A percentile compares a stretch with the other conserved stretches of the same genome.
These are phyloP conservation scores for Bryconaethiops microstoma DNA, from an alignment of 2,797 vertebrate genomes.

Conservation along the genomic window DNA sequence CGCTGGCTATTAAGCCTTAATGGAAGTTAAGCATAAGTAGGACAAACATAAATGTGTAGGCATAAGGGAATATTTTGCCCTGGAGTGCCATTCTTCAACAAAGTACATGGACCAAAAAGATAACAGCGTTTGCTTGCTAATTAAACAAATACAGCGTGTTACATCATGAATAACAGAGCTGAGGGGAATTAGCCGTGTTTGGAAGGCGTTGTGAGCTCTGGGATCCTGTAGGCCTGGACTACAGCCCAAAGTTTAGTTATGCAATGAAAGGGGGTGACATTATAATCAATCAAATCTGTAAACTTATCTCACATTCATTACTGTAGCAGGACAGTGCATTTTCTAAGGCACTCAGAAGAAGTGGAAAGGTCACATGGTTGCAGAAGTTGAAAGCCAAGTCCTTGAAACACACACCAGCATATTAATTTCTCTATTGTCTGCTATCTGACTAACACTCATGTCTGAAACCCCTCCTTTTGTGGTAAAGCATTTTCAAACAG, in stretches of 20 bases:
- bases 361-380: background rate
- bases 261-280: slow-evolving; percentile 8
- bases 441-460: slow-evolving; percentile 17
- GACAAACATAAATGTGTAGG: slow-evolving; percentile 45
- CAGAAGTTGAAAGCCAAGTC: background rate
- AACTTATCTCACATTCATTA: background rate
- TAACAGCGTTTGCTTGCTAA: slow-evolving; percentile 40
- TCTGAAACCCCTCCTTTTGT: background rate
- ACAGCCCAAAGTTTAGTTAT: background rate
- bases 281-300: slow-evolving; percentile 26
- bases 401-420: background rate
- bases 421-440: slow-evolving; percentile 14
- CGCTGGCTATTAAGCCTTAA: slow-evolving; percentile 43
- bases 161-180: slow-evolving; percentile 15
- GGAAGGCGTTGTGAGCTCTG: background rate
- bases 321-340: background rate
- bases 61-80: slow-evolving; percentile 45
- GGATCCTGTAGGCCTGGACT: background rate
- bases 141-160: slow-evolving; percentile 43
- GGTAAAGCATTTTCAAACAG: slow-evolving; percentile 16
- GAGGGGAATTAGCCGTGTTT: background rate
- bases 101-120: slow-evolving; percentile 38
- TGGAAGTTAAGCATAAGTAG: slow-evolving; percentile 44
- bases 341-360: background rate
- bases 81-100: slow-evolving; percentile 47